Conservation (phyloP, 2,797 vertebrate species). For the Characodon lateralis region DNA sequence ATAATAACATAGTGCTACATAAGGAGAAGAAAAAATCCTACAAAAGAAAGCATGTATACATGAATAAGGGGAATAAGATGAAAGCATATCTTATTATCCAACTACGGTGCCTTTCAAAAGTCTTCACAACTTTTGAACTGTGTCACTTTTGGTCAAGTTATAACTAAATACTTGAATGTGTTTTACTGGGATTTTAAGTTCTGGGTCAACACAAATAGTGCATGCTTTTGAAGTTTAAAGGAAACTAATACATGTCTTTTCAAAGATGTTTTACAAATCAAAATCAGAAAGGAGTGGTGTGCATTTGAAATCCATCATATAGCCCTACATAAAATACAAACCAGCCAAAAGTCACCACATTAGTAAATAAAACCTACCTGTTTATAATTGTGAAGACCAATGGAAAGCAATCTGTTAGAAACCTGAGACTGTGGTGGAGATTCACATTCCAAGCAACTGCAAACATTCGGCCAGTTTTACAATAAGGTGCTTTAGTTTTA, state of each 20-base stretch:
- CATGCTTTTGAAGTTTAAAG: neutral
- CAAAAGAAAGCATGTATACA: neutral
- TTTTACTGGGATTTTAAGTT: neutral
- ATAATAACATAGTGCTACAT: neutral
- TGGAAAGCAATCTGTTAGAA: neutral
- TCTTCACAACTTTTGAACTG: neutral
- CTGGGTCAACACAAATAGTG: neutral
- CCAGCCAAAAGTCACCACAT: neutral
- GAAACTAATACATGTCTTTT: neutral
- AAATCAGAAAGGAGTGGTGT: neutral
- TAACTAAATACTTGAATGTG: neutral
- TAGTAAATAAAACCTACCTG: neutral
- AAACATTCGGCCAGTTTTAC: neutral
- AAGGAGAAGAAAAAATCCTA: neutral
- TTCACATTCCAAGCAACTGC: neutral
- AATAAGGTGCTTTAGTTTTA: neutral
- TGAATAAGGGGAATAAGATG: neutral
- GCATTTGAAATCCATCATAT: neutral
- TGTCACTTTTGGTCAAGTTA: neutral
- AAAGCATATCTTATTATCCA: neutral
- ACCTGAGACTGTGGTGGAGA: neutral
- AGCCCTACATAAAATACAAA: too few relatives aligned
- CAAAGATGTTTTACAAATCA: neutral
- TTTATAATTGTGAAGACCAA: neutral
- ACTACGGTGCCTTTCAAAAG: neutral